Evolutionary conservation across 1,140 invertebrate species (phyloP), one percentile per base, ranked within the genome.

Genomic region (Dinothrombium tinctorium): DNA sequence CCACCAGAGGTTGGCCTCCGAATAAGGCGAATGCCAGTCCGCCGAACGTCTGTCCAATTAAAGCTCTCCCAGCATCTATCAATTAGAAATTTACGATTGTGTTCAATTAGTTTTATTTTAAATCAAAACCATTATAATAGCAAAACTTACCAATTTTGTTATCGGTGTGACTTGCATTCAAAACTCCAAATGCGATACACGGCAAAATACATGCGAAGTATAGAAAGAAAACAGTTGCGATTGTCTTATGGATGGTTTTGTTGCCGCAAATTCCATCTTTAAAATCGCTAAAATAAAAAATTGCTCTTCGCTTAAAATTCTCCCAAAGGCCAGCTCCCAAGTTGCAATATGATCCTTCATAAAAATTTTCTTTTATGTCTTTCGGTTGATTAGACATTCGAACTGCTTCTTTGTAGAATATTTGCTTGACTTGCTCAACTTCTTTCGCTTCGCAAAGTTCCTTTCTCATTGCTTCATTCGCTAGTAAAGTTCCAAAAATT

Each of bases 201-300:
- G 64, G 64, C 9, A 66, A 48, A 17, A 66, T 51, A 49, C 61
- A 63, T 11, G 62, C 61, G 53, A 67, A 67, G 47, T 64, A 67
- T 0, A 67, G 54, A 47, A 67, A 67, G 5, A 65, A 24, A 9
- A 44, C 47, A 17, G 48, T 11, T 56, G 61, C 57, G 12, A 54
- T 42, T 9, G 49, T 51, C 53, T 69, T 69, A 43, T 63, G 60
- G 11, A 67, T 50, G 8, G 67, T 65, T 41, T 59, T 59, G 40
- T 58, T 56, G 9, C 67, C 67, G 20, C 58, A 45, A 20, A 71
- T 43, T 29, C 57, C 57, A 47, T 61, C 57, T 7, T 52, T 17
- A 43, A 51, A 59, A 48, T 59, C 57, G 11, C 51, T 54, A 9
- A 40, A 22, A 47, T 59, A 59, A 40, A 48, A 50, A 12, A 33